Evolutionary conservation across 2,888 invertebrate genomes (phyloP), one percentile per base, ranked within the genome.

Genomic region (Campopleginae sp.): DNA sequence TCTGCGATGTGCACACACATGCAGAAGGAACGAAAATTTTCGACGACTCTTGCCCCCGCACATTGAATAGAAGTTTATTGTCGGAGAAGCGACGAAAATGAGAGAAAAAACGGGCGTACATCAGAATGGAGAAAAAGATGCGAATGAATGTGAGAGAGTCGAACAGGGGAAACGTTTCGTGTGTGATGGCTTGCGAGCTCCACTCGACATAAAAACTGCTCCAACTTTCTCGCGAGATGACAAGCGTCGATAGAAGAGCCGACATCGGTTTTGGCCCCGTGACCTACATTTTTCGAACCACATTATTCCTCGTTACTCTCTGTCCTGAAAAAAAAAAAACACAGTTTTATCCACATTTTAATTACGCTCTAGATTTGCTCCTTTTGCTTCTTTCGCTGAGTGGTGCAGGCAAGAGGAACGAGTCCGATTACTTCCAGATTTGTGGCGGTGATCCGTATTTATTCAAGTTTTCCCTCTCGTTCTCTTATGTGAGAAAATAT

Each of bases 201-300:
- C 70, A 85, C 81, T 85, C 74, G 84, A 82, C 78, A 85, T 78
- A 81, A 85, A 85, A 85, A 85, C 77, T 42, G 77, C 77, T 77
- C 74, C 77, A 85, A 68, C 71, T 63, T 77, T 81, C 6, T 27
- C 72, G 42, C 75, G 33, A 78, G 75, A 75, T 75, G 82, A 75
- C 66, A 68, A 51, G 44, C 61, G 77, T 51, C 74, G 77, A 78
- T 42, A 70, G 19, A 14, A 58, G 27, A 70, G 51, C 54, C 84
- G 74, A 82, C 85, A 82, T 82, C 75, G 61, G 46, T 68, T 82
- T 74, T 75, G 58, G 17, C 72, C 17, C 51, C 46, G 58, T 70
- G 85, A 82, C 85, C 85, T 70, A 85, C 63, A 82, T 85, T 61
- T 81, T 82, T 79, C 75, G 44, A 71, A 38, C 63, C 48, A 68